Conservation (phyloP, 2,888 invertebrate genomes). For the Eupithecia centaureata region DNA sequence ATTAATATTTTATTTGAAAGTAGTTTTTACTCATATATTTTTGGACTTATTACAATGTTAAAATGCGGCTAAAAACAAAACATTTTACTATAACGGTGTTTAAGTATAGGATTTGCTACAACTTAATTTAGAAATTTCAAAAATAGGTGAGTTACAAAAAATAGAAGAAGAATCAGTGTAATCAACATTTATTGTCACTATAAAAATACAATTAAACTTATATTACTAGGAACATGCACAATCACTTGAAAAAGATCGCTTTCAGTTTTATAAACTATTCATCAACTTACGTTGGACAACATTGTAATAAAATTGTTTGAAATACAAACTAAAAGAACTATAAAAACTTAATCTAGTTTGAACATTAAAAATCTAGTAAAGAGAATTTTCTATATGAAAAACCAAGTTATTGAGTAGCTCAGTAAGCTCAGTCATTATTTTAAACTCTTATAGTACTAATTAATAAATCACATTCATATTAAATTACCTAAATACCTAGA, state of each 20-base stretch:
- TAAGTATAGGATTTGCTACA: too few species aligned
- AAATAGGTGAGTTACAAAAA: neutral
- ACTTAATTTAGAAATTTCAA: too few species aligned
- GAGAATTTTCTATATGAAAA: too few species aligned
- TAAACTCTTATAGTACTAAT: neutral
- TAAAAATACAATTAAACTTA: neutral
- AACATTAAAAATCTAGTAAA: too few species aligned
- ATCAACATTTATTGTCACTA: neutral
- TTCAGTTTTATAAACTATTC: neutral
- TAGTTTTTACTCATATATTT: too few species aligned
- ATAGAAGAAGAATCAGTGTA: neutral
- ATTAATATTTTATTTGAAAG: too few species aligned
- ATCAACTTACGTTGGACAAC: neutral
- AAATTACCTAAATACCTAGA: neutral
- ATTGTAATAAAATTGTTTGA: neutral
- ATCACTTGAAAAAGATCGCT: neutral
- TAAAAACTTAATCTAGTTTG: neutral
- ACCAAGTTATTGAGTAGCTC: neutral
- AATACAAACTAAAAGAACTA: neutral
- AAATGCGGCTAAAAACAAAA: too few species aligned
- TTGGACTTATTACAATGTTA: too few species aligned
- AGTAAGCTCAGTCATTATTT: neutral
- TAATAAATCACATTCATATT: neutral
- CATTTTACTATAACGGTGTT: too few species aligned
- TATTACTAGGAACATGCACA: neutral